These are phyloP conservation scores for Mastigias papua DNA, from an alignment of 30 jellyfish, hydroid and myxozoan species.

Conservation along the genomic window DNA sequence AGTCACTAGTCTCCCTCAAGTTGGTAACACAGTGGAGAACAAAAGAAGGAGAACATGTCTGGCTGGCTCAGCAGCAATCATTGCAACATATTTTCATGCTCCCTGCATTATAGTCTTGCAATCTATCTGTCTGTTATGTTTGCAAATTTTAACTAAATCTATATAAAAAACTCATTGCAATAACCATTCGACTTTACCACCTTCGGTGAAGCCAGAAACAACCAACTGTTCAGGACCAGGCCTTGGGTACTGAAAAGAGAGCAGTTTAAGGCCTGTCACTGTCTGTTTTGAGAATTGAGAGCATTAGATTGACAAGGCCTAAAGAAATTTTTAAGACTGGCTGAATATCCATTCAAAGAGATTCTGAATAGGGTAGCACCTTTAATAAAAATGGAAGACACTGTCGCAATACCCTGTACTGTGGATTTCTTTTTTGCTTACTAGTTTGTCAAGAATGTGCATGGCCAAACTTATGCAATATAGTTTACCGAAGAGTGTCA, in stretches of 20 bases:
- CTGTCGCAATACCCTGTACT: neutral
- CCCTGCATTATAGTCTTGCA: too few relatives aligned
- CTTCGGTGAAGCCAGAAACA: neutral
- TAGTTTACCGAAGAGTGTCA: neutral
- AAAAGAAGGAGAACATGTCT: neutral
- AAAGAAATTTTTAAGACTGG: neutral
- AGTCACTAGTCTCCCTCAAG: neutral
- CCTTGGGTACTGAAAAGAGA: neutral
- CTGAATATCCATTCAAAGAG: neutral
- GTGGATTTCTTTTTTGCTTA: neutral
- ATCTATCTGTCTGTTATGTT: too few relatives aligned
- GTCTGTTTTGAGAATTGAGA: neutral
- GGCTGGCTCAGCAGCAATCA: neutral
- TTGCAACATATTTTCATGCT: too few relatives aligned
- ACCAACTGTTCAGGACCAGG: neutral
- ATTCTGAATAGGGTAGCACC: neutral
- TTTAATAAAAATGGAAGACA: neutral
- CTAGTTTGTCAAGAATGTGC: neutral
- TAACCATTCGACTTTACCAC: neutral
- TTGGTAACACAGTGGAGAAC: neutral
- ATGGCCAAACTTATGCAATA: neutral
- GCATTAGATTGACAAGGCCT: neutral
- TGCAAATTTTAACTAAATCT: too few relatives aligned
- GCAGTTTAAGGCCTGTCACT: neutral
- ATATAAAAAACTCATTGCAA: too few relatives aligned